Base-by-base conservation (phyloP, 2,888 invertebrate genomes). In the Ornithoptera priamus region DNA sequence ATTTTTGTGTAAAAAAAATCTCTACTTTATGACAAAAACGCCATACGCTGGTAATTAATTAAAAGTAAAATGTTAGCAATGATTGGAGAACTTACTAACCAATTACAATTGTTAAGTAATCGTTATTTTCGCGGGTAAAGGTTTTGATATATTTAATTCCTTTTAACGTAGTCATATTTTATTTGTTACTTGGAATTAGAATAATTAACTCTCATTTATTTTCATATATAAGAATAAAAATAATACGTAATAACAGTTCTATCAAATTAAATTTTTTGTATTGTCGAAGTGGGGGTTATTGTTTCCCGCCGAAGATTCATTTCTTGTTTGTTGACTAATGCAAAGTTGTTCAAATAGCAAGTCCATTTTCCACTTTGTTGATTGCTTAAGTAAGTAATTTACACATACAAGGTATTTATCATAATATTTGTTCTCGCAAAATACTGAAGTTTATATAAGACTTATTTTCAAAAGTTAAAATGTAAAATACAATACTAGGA, bases 21-120 rank as follows among this genome's bases (percentile, higher is more conserved):
- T 39, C 39, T 39, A 39, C 10, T 7, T 39, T 39, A 39, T 39
- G 39, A 10, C 39, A 39, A 39, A 39, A 39, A 39, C 10, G 39
- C 10, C 39, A 1, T 10, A 10, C 39, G 10, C 39, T 39, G 39
- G 3, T 20, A 62, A 42, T 42, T 24, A 12, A 61, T 59, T 39
- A 62, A 67, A 67, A 68, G 24, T n/a, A 62, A 63, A 63, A 46
- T 15, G 30, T 39, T 0, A 20, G n/a, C 24, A 46, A 36, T 50
- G 63, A 68, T 68, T 68, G 68, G 68, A 22, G 64, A 18, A 58
- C 22, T 30, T 10, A 59, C 12, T 36, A 12, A 53, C 68, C 64
- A 68, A 68, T 68, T 18, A 39, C 59, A 15, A 42, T 22, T 50
- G 36, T 53, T 1, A 17, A 63, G 18, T 50, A 0, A 24, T 53